These are phyloP conservation scores for Caenorhabditis latens DNA, from an alignment of 1,140 invertebrate genomes.

Conservation along the genomic window DNA sequence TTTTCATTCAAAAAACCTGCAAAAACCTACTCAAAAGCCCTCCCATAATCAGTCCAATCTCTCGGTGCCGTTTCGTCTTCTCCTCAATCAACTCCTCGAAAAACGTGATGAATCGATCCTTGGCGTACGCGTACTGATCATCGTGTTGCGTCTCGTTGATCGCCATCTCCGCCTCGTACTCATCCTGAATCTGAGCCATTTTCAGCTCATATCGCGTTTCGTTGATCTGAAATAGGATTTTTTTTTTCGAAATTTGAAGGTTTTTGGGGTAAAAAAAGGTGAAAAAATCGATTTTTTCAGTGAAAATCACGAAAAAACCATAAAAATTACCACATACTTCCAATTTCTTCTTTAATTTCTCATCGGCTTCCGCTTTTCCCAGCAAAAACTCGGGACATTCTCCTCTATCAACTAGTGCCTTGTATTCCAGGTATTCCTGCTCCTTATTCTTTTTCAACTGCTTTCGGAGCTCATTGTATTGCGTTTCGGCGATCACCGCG, in stretches of 20 bases:
- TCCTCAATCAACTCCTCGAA: conserved; percentile 9
- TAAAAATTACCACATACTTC: background rate
- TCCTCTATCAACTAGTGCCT: background rate
- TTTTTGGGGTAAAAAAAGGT: background rate
- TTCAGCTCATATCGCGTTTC: conserved; percentile 13
- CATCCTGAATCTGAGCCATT: conserved; percentile 18
- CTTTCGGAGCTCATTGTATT: too few relatives aligned
- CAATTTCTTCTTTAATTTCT: background rate
- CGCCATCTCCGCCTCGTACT: background rate
- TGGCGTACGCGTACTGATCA: background rate
- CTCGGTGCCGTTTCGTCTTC: background rate
- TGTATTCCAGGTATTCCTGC: background rate
- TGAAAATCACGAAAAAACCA: background rate
- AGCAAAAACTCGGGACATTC: background rate
- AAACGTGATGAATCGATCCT: background rate
- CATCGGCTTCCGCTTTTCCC: background rate
- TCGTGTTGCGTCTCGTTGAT: background rate
- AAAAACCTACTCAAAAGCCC: background rate
- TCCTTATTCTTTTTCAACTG: background rate
- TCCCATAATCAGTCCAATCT: background rate
- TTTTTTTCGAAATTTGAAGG: too few relatives aligned
- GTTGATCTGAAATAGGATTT: background rate
- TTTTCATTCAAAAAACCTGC: background rate
- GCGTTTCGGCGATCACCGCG: too few relatives aligned
- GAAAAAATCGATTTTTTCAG: too few relatives aligned